Conservation (phyloP, 2,113 vertebrate genomes). For the Bostrychus sinensis region DNA sequence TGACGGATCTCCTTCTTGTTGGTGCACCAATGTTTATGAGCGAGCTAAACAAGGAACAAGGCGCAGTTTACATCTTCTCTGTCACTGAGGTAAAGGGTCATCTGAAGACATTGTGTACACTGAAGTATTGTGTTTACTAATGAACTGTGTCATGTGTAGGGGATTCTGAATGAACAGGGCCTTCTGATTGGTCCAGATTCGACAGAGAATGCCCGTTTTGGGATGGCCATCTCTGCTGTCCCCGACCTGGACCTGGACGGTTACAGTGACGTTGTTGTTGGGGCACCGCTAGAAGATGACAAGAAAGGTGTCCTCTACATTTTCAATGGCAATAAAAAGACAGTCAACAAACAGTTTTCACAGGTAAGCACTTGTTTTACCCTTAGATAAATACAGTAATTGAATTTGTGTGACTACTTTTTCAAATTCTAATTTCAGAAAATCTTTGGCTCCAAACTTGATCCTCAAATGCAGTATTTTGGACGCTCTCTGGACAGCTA, state of each 20-base stretch:
- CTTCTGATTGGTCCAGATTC: constrained; percentile 81
- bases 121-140: not conserved
- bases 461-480: constrained; percentile 84
- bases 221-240: constrained; percentile 82
- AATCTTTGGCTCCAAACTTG: constrained; percentile 86
- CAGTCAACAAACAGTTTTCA: constrained; percentile 82
- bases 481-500: constrained; percentile 88
- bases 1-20: constrained; percentile 89
- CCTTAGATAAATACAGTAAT: too few species aligned
- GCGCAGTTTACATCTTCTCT: constrained; percentile 88
- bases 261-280: constrained; percentile 87
- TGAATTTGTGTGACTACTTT: too few species aligned
- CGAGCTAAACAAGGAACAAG: constrained; percentile 87
- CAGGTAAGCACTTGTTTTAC: too few species aligned
- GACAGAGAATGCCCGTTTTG: constrained; percentile 86
- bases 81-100: constrained; percentile 82
- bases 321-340: constrained; percentile 86
- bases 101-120: too few species aligned
- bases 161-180: constrained; percentile 82
- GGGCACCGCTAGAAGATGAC: constrained; percentile 88
- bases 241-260: constrained; percentile 89
- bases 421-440: too few species aligned
- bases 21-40: constrained; percentile 94
- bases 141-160: constrained; percentile 69
- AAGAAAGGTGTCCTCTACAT: constrained; percentile 87